A percentile compares a stretch with the other conserved stretches of the same genome.
Conservation (phyloP, 2,113 vertebrate genomes). For the Toxotes jaculatrix region DNA sequence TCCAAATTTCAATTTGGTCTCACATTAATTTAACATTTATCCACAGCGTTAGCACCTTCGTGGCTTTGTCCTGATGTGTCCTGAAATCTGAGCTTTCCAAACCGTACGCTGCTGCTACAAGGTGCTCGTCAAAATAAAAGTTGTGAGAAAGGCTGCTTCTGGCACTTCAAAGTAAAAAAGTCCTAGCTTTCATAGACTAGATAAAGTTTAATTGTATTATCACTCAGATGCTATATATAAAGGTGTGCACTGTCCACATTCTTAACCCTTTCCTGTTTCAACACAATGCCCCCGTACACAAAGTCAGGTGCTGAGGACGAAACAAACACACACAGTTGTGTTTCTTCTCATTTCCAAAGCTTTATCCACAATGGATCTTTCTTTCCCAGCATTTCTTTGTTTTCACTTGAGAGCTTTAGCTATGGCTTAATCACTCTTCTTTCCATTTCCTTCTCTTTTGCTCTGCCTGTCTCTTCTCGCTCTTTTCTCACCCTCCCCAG, state of each 20-base stretch:
- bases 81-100: background rate
- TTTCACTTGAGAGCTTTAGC: constrained; percentile 14
- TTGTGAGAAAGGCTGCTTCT: background rate
- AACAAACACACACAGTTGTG: background rate
- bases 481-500: constrained; percentile 58
- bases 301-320: background rate
- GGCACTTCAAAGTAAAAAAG: background rate
- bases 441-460: constrained; percentile 39
- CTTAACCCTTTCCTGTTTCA: too few species aligned
- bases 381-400: constrained; percentile 23
- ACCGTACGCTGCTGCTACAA: too few species aligned
- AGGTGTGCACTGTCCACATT: background rate
- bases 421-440: constrained; percentile 27
- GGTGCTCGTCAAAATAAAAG: constrained; percentile 1
- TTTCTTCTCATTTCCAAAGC: background rate
- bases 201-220: background rate
- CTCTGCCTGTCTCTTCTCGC: constrained; percentile 35
- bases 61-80: background rate
- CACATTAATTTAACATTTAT: background rate
- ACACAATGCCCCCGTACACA: background rate
- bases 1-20: background rate
- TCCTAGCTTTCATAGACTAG: background rate
- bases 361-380: background rate
- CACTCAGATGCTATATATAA: background rate
- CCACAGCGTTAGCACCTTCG: background rate